Percentiles rank a stretch among this genome's conserved stretches.
Evolutionary conservation across 2,113 vertebrate species (phyloP).

Genomic region (Ceyx melanurus): DNA sequence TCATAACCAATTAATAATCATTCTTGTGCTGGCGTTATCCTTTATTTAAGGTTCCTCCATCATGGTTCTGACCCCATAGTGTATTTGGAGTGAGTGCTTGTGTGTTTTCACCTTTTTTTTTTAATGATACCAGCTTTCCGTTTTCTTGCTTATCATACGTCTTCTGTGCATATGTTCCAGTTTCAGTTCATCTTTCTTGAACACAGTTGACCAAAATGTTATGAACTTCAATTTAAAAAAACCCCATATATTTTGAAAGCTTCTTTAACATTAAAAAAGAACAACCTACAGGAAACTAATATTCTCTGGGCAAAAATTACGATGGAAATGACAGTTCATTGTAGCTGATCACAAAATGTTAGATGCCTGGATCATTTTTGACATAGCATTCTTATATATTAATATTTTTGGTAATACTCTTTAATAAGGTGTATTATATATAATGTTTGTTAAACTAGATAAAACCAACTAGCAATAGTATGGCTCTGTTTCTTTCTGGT

Average conservation of each 20-base stretch:
- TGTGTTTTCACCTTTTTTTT: neutral
- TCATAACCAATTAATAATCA: neutral
- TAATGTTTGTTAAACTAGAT: neutral
- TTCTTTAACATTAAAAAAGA: neutral
- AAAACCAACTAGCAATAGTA: neutral
- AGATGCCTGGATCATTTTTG: fast-evolving
- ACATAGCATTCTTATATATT: neutral
- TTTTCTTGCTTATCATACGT: neutral
- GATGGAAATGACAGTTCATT: neutral
- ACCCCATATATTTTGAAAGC: neutral
- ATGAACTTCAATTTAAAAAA: neutral
- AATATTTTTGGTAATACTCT: neutral
- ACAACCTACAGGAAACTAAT: neutral
- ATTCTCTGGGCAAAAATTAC: neutral
- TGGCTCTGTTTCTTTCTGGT: neutral
- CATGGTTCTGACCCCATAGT: neutral
- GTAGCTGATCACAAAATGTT: neutral
- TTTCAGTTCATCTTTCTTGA: constrained; percentile 23
- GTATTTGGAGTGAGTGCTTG: fast-evolving
- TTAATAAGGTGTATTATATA: neutral
- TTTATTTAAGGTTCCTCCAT: neutral
- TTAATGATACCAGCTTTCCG: neutral
- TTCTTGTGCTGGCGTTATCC: neutral
- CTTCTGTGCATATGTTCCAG: neutral
- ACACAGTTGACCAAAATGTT: neutral